Percentiles rank a stretch among this genome's conserved stretches.
These are phyloP conservation scores for Equus quagga DNA, from an alignment of 2,113 vertebrate genomes.

Conservation along the genomic window DNA sequence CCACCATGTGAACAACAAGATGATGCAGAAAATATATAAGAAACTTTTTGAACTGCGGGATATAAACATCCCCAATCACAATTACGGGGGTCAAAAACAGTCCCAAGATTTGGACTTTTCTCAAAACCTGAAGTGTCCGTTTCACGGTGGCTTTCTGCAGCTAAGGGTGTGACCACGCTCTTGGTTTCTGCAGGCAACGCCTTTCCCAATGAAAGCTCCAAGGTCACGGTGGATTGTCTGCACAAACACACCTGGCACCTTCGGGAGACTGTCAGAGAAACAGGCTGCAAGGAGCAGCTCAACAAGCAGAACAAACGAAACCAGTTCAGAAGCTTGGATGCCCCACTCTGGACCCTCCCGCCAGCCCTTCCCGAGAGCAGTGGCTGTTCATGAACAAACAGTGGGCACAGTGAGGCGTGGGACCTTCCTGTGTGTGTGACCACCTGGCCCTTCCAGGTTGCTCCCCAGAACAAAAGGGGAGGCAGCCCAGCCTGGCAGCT, in stretches of 20 bases:
- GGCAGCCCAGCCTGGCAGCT: not conserved
- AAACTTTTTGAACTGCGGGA: not conserved
- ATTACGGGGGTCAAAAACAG: too few relatives aligned
- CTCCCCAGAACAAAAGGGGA: not conserved
- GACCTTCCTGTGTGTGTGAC: accelerated
- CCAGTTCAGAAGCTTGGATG: too few relatives aligned
- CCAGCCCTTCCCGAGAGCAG: not conserved
- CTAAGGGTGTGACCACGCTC: not conserved
- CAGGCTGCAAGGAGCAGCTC: too few relatives aligned
- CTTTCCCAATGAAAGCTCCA: not conserved
- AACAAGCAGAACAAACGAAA: not conserved
- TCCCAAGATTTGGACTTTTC: not conserved
- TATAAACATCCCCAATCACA: not conserved
- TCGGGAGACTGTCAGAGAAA: not conserved
- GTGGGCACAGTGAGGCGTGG: accelerated
- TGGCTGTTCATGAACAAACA: not conserved
- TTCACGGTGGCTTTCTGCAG: not conserved
- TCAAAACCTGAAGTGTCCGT: not conserved
- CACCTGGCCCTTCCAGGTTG: not conserved
- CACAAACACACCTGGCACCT: not conserved
- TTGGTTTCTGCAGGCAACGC: not conserved
- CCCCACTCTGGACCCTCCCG: accelerated
- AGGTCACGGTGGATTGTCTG: too few relatives aligned
- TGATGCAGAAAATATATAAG: not conserved
- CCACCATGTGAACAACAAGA: accelerated